Base-by-base conservation (phyloP, 1,140 invertebrate genomes). In the Drosophila punjabiensis region DNA sequence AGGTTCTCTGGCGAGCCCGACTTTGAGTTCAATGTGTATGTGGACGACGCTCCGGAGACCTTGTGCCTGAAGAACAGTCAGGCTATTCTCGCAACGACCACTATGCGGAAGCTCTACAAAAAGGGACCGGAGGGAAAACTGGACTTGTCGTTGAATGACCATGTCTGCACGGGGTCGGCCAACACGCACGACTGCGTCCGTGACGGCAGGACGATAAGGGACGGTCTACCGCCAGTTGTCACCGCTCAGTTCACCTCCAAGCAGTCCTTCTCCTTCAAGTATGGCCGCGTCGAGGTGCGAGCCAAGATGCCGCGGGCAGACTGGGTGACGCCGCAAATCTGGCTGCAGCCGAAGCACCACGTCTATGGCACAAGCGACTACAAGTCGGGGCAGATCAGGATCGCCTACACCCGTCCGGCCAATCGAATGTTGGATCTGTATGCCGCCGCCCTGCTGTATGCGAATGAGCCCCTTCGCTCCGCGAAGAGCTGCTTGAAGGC, bases 241-340 rank as follows among this genome's bases (percentile, higher is more conserved):
- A 95, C 96, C 0, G 95, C 95, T 2, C 94, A 95, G 78, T 88
- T 97, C 45, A 94, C 94, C 33, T 96, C 95, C 2, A 95, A 95
- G 68, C 79, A 94, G 47, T 93, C 92, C 32, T 96, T 97, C 74
- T 86, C 93, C 61, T 96, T 96, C 73, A 94, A 93, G 55, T 97
- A 96, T 77, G 96, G 96, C 16, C 94, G 94, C 48, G 94, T 97
- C 4, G 96, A 96, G 82, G 94, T 97, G 11, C 93, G 94, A 13
- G 96, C 96, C 0, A 96, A 96, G 87, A 93, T 97, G 92, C 96
- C 96, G 0, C 92, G 93, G 48, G 96, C 96, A 18, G 95, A 96
- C 79, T 97, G 96, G 96, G 75, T 97, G 2, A 96, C 95, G 94
- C 96, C 96, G 79, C 94, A 95, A 84, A 62, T 95, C n/a, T 94